These are phyloP conservation scores for Hipparchia sbordonii DNA, from an alignment of 2,888 invertebrate species.

Conservation along the genomic window DNA sequence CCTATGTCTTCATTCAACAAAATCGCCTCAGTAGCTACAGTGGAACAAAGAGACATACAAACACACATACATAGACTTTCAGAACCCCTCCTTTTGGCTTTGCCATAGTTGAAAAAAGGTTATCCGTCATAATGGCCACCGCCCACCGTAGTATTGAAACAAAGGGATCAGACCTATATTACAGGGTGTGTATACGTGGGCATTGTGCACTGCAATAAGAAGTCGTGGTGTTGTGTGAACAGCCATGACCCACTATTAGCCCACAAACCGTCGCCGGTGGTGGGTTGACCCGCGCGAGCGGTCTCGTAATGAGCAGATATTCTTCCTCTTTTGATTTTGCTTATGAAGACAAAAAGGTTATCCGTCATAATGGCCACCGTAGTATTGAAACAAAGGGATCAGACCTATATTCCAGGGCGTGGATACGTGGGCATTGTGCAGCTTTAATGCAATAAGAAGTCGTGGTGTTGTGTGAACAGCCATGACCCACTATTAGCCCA, in stretches of 20 bases:
- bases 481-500: constrained; percentile 12
- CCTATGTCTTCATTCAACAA: too few relatives aligned
- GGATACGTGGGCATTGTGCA: constrained; percentile 18
- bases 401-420: constrained; percentile 21
- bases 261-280: not conserved
- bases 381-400: constrained; percentile 22
- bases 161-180: constrained; percentile 24
- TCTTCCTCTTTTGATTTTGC: too few relatives aligned
- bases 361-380: constrained; percentile 6
- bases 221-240: constrained; percentile 23
- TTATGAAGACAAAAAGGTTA: too few relatives aligned
- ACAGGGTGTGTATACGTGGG: constrained; percentile 18
- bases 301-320: not conserved
- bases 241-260: constrained; percentile 16
- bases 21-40: too few relatives aligned
- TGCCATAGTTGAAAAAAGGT: too few relatives aligned
- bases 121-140: not conserved
- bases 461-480: constrained; percentile 24
- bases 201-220: constrained; percentile 27
- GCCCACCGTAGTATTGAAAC: constrained; percentile 13
- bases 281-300: not conserved
- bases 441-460: constrained; percentile 24
- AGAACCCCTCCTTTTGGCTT: too few relatives aligned
- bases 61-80: too few relatives aligned
- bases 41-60: too few relatives aligned